These are phyloP conservation scores for Aphrophora alni DNA, from an alignment of 2,888 invertebrate species.

Conservation along the genomic window DNA sequence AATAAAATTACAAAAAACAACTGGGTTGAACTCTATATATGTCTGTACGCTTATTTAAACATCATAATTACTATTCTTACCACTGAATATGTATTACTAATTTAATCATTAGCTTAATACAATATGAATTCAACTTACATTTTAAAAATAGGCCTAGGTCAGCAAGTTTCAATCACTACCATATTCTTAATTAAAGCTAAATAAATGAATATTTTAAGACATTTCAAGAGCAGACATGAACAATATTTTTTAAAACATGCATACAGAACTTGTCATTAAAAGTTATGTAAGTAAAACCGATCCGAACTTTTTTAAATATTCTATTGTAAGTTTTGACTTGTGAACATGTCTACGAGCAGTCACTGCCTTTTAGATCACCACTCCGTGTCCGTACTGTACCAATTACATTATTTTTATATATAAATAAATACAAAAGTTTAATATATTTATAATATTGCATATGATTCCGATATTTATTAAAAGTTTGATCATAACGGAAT, in stretches of 20 bases:
- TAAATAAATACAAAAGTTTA: too few species aligned
- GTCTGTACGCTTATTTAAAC: background rate
- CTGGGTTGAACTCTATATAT: background rate
- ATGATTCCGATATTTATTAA: too few species aligned
- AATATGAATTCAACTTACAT: background rate
- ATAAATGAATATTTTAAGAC: background rate
- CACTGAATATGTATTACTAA: background rate
- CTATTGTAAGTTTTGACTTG: background rate
- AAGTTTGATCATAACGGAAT: too few species aligned
- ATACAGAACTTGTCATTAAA: background rate
- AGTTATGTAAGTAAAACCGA: background rate
- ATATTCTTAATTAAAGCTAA: background rate
- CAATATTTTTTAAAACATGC: background rate
- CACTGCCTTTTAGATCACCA: background rate
- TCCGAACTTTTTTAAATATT: background rate
- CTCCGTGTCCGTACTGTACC: too few species aligned
- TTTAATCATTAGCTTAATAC: background rate
- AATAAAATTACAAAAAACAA: background rate
- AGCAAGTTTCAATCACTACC: background rate
- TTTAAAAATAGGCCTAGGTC: slow-evolving; percentile 3
- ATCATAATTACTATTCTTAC: background rate
- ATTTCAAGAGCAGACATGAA: background rate
- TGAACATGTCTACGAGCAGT: background rate
- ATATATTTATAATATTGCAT: too few species aligned
- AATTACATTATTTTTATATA: too few species aligned